A percentile compares a stretch with the other conserved stretches of the same genome.
phyloP scores from a whole-genome alignment of 2,797 vertebrate species.

The Scolopax bukidnonensis region DNA sequence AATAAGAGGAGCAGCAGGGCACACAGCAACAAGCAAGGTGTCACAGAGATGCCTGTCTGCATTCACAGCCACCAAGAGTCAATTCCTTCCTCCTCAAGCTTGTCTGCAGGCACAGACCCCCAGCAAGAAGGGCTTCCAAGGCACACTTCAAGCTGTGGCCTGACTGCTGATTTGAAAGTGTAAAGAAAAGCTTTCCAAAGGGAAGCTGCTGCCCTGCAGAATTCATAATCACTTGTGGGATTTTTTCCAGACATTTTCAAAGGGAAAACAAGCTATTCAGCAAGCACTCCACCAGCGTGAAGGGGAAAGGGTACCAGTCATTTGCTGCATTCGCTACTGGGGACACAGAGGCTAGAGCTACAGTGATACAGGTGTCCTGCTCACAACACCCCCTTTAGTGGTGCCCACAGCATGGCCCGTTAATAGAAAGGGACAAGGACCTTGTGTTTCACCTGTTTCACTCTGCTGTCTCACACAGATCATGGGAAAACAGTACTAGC shows the following conservation, averaged over 20 bases:
- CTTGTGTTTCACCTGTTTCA: neutral
- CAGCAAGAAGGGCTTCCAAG: neutral
- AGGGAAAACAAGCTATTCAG: neutral
- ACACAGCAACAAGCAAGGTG: neutral
- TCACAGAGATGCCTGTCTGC: rapidly evolving
- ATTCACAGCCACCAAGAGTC: neutral
- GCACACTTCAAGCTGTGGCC: neutral
- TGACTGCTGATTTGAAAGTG: neutral
- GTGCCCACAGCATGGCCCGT: no score
- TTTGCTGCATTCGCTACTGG: rapidly evolving
- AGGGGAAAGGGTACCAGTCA: neutral
- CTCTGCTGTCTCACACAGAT: neutral
- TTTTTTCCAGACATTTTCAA: neutral
- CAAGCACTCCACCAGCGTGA: neutral
- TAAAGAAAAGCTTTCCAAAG: neutral
- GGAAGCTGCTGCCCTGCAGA: neutral
- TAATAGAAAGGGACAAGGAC: neutral
- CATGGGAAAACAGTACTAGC: neutral
- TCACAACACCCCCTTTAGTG: neutral
- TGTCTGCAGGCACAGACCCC: neutral
- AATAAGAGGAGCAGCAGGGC: neutral
- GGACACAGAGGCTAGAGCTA: neutral
- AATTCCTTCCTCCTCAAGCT: neutral
- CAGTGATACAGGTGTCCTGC: neutral
- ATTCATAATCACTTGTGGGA: neutral